Percentiles rank a stretch among this genome's conserved stretches.
Evolutionary conservation across 2,113 vertebrate genomes (phyloP).

Genomic region (Halcyon senegalensis): DNA sequence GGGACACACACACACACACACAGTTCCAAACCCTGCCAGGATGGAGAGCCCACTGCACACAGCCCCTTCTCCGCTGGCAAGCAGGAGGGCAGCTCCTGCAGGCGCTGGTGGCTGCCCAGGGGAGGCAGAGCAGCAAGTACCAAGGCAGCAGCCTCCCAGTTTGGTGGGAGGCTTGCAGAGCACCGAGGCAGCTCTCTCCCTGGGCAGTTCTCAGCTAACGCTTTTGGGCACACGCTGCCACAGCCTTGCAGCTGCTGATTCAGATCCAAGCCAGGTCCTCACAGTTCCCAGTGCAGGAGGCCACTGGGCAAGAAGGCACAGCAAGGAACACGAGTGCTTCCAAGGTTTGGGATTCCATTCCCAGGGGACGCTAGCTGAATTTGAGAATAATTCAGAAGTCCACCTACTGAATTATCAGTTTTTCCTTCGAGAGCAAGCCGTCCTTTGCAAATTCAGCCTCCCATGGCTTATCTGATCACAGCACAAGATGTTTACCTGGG

Average conservation of each 20-base stretch:
- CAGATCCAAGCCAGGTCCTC: not conserved
- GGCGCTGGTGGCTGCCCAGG: not conserved
- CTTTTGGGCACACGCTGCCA: fast-evolving
- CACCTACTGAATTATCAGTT: not conserved
- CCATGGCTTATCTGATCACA: not conserved
- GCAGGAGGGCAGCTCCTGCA: not conserved
- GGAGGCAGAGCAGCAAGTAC: not conserved
- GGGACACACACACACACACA: fast-evolving
- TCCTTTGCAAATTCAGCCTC: not conserved
- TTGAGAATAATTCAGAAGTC: not conserved
- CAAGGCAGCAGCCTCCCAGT: fast-evolving
- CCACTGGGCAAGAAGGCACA: not conserved
- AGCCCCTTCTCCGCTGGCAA: fast-evolving
- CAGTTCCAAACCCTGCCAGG: not conserved
- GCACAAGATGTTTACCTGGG: not conserved
- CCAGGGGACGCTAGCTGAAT: not conserved
- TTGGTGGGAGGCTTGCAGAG: fast-evolving
- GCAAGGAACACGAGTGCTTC: not conserved
- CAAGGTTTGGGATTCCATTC: not conserved
- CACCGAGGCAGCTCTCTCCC: fast-evolving
- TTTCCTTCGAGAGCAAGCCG: not conserved
- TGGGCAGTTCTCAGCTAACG: fast-evolving
- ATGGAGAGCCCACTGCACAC: not conserved
- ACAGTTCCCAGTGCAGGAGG: not conserved
- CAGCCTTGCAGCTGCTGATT: not conserved